Evolutionary conservation across 1,140 invertebrate genomes (phyloP).

Genomic region (Trichonephila clavipes): DNA sequence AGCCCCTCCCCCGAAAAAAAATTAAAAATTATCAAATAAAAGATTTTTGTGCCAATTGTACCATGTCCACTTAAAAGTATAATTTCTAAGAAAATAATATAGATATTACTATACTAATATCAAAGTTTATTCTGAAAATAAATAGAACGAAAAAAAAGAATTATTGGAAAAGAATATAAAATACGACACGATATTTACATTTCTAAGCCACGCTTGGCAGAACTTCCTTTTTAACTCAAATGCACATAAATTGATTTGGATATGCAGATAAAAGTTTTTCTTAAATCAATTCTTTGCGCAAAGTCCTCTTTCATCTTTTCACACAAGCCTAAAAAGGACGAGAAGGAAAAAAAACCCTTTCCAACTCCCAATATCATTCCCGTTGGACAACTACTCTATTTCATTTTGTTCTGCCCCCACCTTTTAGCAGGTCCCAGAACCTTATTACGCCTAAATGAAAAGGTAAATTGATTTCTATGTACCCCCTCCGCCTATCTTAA

Average conservation of each 20-base stretch:
- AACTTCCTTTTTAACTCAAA: neutral
- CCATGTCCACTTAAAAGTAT: no score
- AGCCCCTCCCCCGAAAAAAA: no score
- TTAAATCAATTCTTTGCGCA: neutral
- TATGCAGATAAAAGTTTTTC: neutral
- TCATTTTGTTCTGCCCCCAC: conserved; percentile 42
- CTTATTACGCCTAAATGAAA: conserved; percentile 69
- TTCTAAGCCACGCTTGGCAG: neutral
- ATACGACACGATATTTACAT: neutral
- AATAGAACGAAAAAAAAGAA: no score
- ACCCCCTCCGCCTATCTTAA: conserved; percentile 46
- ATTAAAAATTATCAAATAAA: no score
- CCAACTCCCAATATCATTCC: neutral
- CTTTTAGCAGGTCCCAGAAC: conserved; percentile 49
- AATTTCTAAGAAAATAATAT: no score
- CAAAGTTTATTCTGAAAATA: no score
- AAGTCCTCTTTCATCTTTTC: neutral
- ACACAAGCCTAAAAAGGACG: neutral
- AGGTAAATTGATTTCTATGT: conserved; percentile 70
- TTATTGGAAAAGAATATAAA: no score
- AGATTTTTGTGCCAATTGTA: no score
- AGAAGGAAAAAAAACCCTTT: neutral
- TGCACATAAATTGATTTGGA: neutral
- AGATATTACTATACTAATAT: no score
- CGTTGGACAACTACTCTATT: conserved; percentile 46